Percentiles rank a stretch among this genome's conserved stretches.
These are phyloP conservation scores for Temnothorax longispinosus DNA, from an alignment of 1,140 invertebrate genomes.

Conservation along the genomic window DNA sequence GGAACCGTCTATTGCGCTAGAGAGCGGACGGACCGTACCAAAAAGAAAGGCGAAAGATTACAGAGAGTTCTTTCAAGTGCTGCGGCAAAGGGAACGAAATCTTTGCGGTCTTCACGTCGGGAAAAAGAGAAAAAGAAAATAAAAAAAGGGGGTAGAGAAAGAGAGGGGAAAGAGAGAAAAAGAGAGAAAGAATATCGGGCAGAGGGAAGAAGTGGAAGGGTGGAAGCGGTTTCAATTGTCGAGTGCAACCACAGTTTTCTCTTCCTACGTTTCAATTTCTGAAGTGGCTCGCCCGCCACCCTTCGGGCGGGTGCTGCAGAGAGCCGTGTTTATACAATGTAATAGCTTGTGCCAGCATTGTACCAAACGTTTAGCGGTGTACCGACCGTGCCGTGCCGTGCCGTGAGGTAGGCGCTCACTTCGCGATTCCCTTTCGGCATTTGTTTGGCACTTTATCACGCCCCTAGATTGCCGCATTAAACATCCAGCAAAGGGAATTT, in stretches of 20 bases:
- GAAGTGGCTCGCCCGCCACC: conserved; percentile 60
- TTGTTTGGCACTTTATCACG: conserved; percentile 85
- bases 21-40: conserved; percentile 10
- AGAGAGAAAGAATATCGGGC: conserved; percentile 3
- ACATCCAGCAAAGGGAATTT: conserved; percentile 85
- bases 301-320: conserved; percentile 29
- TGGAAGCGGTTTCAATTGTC: conserved; percentile 62
- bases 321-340: conserved; percentile 82
- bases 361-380: conserved; percentile 59
- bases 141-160: conserved; percentile 39
- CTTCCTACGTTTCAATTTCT: conserved; percentile 71
- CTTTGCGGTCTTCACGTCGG: conserved; percentile 30
- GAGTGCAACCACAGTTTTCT: conserved; percentile 61
- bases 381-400: conserved; percentile 49
- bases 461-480: conserved; percentile 86
- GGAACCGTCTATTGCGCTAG: conserved; percentile 36
- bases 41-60: conserved; percentile 29
- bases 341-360: conserved; percentile 81
- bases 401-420: conserved; percentile 72
- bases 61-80: conserved; percentile 48
- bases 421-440: conserved; percentile 83
- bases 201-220: conserved; percentile 65
- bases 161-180: conserved; percentile 58
- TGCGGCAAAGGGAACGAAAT: conserved; percentile 61
- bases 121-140: conserved; percentile 42